A percentile compares a stretch with the other conserved stretches of the same genome.
Evolutionary conservation across 2,797 vertebrate genomes (phyloP).

Genomic region (Sphaeramia orbicularis): DNA sequence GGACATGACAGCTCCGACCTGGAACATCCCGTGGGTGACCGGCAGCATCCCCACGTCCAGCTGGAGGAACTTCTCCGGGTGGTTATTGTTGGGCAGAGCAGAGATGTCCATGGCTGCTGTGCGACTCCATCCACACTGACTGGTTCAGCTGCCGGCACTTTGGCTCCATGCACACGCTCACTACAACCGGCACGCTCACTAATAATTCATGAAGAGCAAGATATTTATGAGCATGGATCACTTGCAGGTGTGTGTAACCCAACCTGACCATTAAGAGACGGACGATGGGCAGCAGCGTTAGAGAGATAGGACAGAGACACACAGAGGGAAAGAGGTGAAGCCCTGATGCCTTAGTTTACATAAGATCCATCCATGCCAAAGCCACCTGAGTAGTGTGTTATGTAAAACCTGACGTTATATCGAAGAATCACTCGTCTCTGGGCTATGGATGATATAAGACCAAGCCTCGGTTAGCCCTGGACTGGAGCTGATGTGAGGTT

Average conservation of each 20-base stretch:
- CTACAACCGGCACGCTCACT: constrained; percentile 19
- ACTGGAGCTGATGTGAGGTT: neutral
- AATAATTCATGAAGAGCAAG: constrained; percentile 81
- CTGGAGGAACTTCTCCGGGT: constrained; percentile 94
- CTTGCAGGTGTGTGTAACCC: constrained; percentile 76
- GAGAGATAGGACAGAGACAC: neutral
- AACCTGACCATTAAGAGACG: constrained; percentile 46
- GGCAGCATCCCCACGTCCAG: constrained; percentile 90
- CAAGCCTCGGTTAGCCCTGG: neutral
- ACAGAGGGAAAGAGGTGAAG: neutral
- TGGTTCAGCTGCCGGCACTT: constrained; percentile 1
- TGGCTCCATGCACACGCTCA: constrained; percentile 13
- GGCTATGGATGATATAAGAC: neutral
- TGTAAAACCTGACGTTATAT: neutral
- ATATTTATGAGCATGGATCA: constrained; percentile 68
- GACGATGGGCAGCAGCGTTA: neutral
- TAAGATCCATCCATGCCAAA: constrained; percentile 2
- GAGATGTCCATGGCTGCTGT: constrained; percentile 89
- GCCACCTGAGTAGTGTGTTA: constrained; percentile 17
- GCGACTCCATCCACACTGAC: constrained; percentile 15
- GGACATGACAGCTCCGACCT: constrained; percentile 80
- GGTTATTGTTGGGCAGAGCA: constrained; percentile 94
- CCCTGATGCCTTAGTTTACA: neutral
- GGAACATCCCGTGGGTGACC: constrained; percentile 84
- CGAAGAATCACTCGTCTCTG: neutral